These are phyloP conservation scores for Spilogale gracilis DNA, from an alignment of 2,113 vertebrate species.

Conservation along the genomic window DNA sequence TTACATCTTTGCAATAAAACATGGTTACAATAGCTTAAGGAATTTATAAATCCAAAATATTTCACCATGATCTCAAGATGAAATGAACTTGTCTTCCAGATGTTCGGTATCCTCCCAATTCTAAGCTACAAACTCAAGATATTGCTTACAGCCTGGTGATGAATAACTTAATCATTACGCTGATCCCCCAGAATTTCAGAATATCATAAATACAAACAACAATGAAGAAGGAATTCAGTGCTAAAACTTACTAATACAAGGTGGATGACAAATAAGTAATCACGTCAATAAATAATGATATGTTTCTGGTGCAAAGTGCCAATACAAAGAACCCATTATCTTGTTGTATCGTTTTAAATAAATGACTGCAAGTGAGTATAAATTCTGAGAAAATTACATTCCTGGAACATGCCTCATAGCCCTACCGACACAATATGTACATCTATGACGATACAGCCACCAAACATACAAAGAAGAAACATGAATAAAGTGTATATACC, in stretches of 20 bases:
- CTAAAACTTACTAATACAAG: constrained; percentile 95
- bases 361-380: constrained; percentile 95
- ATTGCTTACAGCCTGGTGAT: constrained; percentile 98
- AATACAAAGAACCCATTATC: constrained; percentile 95
- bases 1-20: constrained; percentile 99
- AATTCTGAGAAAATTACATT: constrained; percentile 94
- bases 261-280: constrained; percentile 95
- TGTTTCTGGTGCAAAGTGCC: constrained; percentile 99
- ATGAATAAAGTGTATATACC: constrained; percentile 92
- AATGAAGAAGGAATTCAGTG: constrained; percentile 96
- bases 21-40: constrained; percentile 99
- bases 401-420: constrained; percentile 95
- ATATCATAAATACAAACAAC: constrained; percentile 97
- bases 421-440: constrained; percentile 98
- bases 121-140: constrained; percentile 98
- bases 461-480: constrained; percentile 98
- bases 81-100: constrained; percentile 92
- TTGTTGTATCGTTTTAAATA: constrained; percentile 93
- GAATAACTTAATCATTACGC: constrained; percentile 96
- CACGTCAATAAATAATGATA: constrained; percentile 99
- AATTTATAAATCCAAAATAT: constrained; percentile 99
- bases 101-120: constrained; percentile 91
- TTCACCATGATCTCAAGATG: constrained; percentile 94
- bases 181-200: constrained; percentile 90
- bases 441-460: constrained; percentile 99